Evolutionary conservation across 2,113 vertebrate species (phyloP).

Genomic region (Centropus unirufus): DNA sequence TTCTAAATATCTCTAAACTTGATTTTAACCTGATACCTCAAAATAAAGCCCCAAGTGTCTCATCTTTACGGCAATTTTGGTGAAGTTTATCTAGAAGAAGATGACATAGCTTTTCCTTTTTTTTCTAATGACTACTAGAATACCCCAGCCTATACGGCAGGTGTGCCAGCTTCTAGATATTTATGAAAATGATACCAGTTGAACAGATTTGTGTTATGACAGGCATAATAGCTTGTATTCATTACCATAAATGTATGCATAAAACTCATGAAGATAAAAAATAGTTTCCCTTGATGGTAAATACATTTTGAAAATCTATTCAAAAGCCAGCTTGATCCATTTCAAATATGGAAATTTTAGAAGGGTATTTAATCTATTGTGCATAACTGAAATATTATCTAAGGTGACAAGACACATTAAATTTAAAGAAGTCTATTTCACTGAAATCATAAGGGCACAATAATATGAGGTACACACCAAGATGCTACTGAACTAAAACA

Average conservation of each 20-base stretch:
- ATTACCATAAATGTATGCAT: slow-evolving; percentile 21
- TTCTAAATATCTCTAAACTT: background rate
- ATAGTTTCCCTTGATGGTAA: background rate
- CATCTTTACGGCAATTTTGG: background rate
- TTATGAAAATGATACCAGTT: background rate
- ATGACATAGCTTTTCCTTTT: background rate
- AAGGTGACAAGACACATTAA: background rate
- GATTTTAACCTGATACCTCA: background rate
- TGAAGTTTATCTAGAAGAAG: background rate
- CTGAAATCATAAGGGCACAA: background rate
- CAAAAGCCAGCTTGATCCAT: background rate
- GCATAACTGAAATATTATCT: background rate
- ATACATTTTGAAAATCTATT: background rate
- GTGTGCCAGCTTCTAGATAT: slow-evolving; percentile 34
- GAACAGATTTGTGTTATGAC: slow-evolving; percentile 26
- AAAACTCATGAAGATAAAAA: background rate
- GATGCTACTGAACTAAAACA: background rate
- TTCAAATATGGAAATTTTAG: slow-evolving; percentile 5
- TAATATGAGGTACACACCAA: background rate
- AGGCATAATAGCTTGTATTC: slow-evolving; percentile 1
- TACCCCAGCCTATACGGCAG: background rate
- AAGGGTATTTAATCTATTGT: background rate
- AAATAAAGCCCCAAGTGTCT: background rate
- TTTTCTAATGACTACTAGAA: background rate
- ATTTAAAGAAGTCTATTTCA: background rate